A percentile compares a stretch with the other conserved stretches of the same genome.
Evolutionary conservation across 2,888 invertebrate genomes (phyloP).

Genomic region (Psylliodes chrysocephalus): DNA sequence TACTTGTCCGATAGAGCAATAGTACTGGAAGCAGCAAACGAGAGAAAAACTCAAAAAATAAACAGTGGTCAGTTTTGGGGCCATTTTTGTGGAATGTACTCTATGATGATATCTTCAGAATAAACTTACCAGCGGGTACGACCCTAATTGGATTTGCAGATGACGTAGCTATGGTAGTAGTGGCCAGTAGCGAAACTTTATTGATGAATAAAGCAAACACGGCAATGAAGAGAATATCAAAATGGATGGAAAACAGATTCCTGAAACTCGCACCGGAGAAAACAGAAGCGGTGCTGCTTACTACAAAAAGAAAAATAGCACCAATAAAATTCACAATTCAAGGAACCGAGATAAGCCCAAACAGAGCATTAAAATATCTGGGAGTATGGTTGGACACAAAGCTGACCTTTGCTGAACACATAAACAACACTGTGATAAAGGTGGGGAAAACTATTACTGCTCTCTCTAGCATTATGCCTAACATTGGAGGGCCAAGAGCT

Average conservation of each 20-base stretch:
- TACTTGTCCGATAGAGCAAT: too few relatives aligned
- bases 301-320: constrained; percentile 15
- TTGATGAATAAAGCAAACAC: constrained; percentile 7
- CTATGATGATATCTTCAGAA: constrained; percentile 7
- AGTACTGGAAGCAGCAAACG: too few relatives aligned
- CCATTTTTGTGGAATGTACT: constrained; percentile 23
- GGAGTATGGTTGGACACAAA: constrained; percentile 9
- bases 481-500: too few relatives aligned
- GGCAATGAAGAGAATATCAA: constrained; percentile 1
- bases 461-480: too few relatives aligned
- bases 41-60: background rate
- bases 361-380: constrained; percentile 15
- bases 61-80: constrained; percentile 21
- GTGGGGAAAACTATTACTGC: background rate
- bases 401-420: background rate
- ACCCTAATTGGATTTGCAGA: constrained; percentile 24
- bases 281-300: constrained; percentile 30
- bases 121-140: background rate
- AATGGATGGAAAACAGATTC: constrained; percentile 13
- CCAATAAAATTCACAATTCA: constrained; percentile 9
- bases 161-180: constrained; percentile 19
- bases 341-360: background rate
- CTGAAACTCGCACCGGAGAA: constrained; percentile 28
- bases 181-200: background rate
- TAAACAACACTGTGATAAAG: background rate